phyloP scores from a whole-genome alignment of 2,113 vertebrate genomes.

The Enhydra lutris region DNA sequence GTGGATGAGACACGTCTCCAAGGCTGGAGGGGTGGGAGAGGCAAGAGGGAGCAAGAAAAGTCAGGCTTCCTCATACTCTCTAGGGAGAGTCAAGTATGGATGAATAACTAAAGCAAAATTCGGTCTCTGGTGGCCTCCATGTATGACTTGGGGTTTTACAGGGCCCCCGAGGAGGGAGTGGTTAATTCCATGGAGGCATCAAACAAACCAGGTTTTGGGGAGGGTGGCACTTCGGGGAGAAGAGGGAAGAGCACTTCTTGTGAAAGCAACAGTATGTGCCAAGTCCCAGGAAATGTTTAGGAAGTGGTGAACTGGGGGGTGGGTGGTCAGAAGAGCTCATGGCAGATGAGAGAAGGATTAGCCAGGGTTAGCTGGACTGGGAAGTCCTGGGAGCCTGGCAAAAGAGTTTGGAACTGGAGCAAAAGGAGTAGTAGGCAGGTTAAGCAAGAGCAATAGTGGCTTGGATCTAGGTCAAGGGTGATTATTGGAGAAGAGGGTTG shows the following conservation, averaged over 20 bases:
- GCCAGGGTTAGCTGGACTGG: neutral
- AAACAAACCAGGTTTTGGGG: neutral
- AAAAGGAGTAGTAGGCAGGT: neutral
- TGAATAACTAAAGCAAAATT: neutral
- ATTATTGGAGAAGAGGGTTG: neutral
- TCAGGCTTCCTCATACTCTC: neutral
- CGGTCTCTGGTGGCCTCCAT: too few species aligned
- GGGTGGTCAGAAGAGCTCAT: neutral
- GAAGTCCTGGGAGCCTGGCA: neutral
- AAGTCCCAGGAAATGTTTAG: neutral
- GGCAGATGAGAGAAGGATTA: neutral
- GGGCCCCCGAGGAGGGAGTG: neutral
- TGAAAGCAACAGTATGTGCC: neutral
- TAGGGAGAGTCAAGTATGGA: neutral
- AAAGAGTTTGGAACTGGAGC: neutral
- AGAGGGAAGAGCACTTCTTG: neutral
- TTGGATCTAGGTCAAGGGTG: neutral
- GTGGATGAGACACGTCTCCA: neutral
- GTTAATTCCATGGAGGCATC: neutral
- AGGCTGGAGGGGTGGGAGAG: neutral
- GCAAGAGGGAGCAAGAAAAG: neutral
- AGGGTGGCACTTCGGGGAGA: neutral
- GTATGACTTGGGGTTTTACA: neutral
- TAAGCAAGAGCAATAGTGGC: neutral
- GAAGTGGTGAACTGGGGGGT: neutral